Evolutionary conservation across 2,797 vertebrate genomes (phyloP).

Genomic region (Phataginus tricuspis): DNA sequence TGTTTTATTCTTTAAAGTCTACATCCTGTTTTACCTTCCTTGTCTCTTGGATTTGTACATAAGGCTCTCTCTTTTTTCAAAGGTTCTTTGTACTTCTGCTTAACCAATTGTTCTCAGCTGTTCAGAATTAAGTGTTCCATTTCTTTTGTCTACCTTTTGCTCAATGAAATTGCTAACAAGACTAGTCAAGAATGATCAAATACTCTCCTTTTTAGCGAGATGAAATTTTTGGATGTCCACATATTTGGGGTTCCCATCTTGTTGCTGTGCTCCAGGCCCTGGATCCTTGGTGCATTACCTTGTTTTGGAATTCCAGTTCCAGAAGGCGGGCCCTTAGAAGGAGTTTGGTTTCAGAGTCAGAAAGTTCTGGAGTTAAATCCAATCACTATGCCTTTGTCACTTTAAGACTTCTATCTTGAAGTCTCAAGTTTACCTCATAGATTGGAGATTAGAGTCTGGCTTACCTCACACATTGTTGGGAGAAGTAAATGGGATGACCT

Average conservation of each 20-base stretch:
- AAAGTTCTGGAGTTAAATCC: neutral
- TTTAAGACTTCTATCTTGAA: neutral
- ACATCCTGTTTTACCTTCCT: constrained; percentile 1
- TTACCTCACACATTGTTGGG: neutral
- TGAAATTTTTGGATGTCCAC: neutral
- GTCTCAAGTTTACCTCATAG: neutral
- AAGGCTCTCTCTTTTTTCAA: constrained; percentile 27
- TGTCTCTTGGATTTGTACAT: constrained; percentile 23
- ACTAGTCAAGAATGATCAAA: constrained; percentile 17
- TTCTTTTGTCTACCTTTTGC: constrained; percentile 25
- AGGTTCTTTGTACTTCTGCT: constrained; percentile 14
- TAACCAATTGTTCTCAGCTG: neutral
- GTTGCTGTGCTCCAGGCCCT: neutral
- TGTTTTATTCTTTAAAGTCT: constrained; percentile 49
- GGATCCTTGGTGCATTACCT: neutral
- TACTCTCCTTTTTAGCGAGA: neutral
- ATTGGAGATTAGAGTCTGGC: neutral
- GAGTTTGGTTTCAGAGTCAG: neutral
- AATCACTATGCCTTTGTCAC: neutral
- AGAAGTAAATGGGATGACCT: neutral
- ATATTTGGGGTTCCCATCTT: neutral
- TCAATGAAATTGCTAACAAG: neutral
- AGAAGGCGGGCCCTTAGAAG: neutral
- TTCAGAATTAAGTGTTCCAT: neutral
- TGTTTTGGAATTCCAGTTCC: neutral